Percentiles rank a stretch among this genome's conserved stretches.
phyloP scores from a whole-genome alignment of 2,113 vertebrate genomes.

The Cyprinodon brontotheroides region DNA sequence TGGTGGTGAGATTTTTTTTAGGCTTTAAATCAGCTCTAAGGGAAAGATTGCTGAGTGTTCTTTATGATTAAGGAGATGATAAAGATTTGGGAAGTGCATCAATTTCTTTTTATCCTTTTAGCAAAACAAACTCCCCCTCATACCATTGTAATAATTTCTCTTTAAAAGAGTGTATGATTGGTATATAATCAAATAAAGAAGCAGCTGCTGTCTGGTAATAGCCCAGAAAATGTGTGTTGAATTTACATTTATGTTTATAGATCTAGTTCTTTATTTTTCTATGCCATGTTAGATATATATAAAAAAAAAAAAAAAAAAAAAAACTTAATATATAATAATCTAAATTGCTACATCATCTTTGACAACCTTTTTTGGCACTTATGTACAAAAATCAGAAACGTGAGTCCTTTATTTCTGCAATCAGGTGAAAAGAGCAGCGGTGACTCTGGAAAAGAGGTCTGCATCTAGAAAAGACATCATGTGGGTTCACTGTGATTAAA shows the following conservation, averaged over 20 bases:
- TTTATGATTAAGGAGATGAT: too few relatives aligned
- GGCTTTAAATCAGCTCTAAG: not conserved
- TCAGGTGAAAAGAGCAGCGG: constrained; percentile 55
- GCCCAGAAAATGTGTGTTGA: not conserved
- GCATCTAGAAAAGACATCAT: constrained; percentile 39
- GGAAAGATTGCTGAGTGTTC: not conserved
- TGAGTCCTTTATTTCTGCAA: not conserved
- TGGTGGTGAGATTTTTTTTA: not conserved
- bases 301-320: too few relatives aligned
- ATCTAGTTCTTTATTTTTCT: not conserved
- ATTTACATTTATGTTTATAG: not conserved
- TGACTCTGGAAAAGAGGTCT: constrained; percentile 12
- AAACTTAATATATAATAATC: too few relatives aligned
- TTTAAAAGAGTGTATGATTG: too few relatives aligned
- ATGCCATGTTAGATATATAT: not conserved
- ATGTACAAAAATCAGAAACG: not conserved
- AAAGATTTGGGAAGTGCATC: too few relatives aligned
- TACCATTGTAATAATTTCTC: too few relatives aligned
- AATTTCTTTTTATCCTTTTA: too few relatives aligned
- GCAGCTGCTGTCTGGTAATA: too few relatives aligned
- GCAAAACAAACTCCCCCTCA: too few relatives aligned
- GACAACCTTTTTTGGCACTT: not conserved
- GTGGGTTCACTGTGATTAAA: constrained; percentile 54
- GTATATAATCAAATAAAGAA: not conserved
- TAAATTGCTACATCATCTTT: not conserved